These are phyloP conservation scores for Stenolophus ochropezus DNA, from an alignment of 2,888 invertebrate species.

Conservation along the genomic window DNA sequence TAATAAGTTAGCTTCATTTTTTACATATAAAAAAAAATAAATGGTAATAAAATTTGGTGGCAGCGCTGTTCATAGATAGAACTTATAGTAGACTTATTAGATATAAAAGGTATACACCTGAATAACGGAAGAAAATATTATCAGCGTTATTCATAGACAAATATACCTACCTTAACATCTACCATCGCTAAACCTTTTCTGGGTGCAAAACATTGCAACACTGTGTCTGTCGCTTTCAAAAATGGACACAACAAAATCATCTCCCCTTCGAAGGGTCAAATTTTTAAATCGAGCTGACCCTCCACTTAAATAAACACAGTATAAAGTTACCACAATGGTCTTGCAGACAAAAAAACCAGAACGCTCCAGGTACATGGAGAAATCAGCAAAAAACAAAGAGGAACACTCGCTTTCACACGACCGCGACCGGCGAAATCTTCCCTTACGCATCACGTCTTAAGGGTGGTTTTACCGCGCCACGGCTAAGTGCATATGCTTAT, in stretches of 20 bases:
- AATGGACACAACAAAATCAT: slow-evolving; percentile 33
- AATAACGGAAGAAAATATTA: no score
- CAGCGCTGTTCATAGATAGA: no score
- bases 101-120: no score
- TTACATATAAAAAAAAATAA: no score
- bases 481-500: slow-evolving; percentile 41
- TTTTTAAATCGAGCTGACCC: slow-evolving; percentile 66
- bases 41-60: no score
- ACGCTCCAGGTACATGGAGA: slow-evolving; percentile 50
- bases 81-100: no score
- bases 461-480: neutral
- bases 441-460: neutral
- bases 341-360: slow-evolving; percentile 64
- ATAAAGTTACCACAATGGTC: slow-evolving; percentile 66
- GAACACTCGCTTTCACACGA: neutral
- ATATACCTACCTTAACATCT: neutral
- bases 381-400: slow-evolving; percentile 44
- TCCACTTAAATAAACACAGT: slow-evolving; percentile 66
- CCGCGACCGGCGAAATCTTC: neutral
- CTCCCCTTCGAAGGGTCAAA: slow-evolving; percentile 62
- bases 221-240: slow-evolving; percentile 11
- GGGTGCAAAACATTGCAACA: neutral
- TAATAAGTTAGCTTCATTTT: no score
- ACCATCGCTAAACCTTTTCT: neutral
- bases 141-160: no score